Evolutionary conservation across 2,888 invertebrate genomes (phyloP), one percentile per base, ranked within the genome.

Genomic region (Noctua janthina): DNA sequence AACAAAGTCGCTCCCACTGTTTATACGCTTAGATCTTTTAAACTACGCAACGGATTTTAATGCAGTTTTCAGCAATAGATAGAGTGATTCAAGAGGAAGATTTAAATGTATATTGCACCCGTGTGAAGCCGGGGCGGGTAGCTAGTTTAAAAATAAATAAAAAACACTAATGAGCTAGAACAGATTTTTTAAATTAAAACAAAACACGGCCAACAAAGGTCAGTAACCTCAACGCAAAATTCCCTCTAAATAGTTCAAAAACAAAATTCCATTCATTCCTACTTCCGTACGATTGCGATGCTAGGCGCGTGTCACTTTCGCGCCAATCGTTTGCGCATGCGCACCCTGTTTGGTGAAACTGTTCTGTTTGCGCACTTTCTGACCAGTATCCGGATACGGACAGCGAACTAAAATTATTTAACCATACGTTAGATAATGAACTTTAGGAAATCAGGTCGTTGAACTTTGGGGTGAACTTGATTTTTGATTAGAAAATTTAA

Each of bases 361-460:
- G 62, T 85, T 90, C 83, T 91, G 90, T 93, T 94, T 93, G 93
- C 93, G 89, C 92, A 94, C 96, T 96, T 96, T 96, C 96, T 92
- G 95, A 93, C 95, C 70, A 85, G 86, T 86, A 86, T 85, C 83
- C 96, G 96, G 96, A 96, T 95, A 85, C 93, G 93, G 91, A 92
- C 88, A 86, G 84, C 20, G 56, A 81, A 87, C 78, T 86, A 81
- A 89, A 89, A 89, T 88, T 86, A 87, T 89, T 89, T 89, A 90
- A 90, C 90, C 77, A 83, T 66, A 68, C 59, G 89, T 93, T 92
- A 91, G 90, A 88, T 92, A 92, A 93, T 89, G 80, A 78, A 64
- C 79, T 88, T 83, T 79, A 86, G 78, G 74, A 87, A 75, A 81
- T 82, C 74, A 76, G 90, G 91, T 91, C 89, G 74, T 83, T 89